A percentile compares a stretch with the other conserved stretches of the same genome.
These are phyloP conservation scores for Leptoteleia sp. DNA, from an alignment of 1,140 invertebrate species.

Conservation along the genomic window DNA sequence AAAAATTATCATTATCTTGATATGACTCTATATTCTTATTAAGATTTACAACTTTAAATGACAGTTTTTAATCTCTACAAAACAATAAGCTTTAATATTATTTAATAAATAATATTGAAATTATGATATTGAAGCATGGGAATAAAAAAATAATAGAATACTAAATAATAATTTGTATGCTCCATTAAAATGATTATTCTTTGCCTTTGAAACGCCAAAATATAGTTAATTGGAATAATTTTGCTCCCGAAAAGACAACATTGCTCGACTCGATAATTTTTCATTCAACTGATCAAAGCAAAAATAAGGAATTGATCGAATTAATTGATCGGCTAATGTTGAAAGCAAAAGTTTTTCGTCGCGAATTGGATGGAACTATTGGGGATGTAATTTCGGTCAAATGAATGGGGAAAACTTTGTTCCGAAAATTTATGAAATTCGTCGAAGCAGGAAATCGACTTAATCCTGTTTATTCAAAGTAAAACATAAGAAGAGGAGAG, in stretches of 20 bases:
- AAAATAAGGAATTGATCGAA: not conserved
- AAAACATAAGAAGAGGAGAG: not conserved
- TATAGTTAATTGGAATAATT: conserved; percentile 6
- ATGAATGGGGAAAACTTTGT: conserved; percentile 3
- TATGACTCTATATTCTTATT: too few relatives aligned
- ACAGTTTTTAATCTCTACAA: too few relatives aligned
- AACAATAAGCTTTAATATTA: too few relatives aligned
- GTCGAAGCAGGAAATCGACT: conserved; percentile 3
- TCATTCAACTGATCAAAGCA: not conserved
- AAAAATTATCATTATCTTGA: too few relatives aligned
- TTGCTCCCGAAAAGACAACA: not conserved
- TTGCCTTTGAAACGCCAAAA: not conserved
- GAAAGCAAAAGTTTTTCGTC: conserved; percentile 5
- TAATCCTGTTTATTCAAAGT: conserved; percentile 18
- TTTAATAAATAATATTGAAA: too few relatives aligned
- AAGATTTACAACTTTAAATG: too few relatives aligned
- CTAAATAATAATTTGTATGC: too few relatives aligned
- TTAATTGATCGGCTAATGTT: conserved; percentile 2
- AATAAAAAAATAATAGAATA: too few relatives aligned
- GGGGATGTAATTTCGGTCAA: not conserved
- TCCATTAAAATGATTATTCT: too few relatives aligned
- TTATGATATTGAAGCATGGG: too few relatives aligned
- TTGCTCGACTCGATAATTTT: conserved; percentile 3
- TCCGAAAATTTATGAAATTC: conserved; percentile 12
- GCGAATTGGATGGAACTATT: not conserved